phyloP scores from a whole-genome alignment of 2,888 invertebrate species.

The Crioceris asparagi region DNA sequence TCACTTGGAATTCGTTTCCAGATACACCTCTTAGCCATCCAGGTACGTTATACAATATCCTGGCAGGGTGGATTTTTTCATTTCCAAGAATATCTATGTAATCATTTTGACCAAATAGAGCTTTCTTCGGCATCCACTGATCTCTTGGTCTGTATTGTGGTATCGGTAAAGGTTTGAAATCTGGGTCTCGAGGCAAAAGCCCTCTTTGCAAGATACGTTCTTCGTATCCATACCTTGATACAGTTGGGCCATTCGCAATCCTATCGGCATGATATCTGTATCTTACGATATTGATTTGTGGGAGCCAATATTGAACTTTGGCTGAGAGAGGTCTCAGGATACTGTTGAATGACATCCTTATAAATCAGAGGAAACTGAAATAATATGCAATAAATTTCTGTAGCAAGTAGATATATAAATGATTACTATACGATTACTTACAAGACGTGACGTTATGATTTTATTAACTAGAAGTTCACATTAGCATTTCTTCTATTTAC shows the following conservation, averaged over 20 bases:
- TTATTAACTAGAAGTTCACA: too few species aligned
- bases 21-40: slow-evolving; percentile 81
- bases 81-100: slow-evolving; percentile 93
- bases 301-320: too few species aligned
- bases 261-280: slow-evolving; percentile 54
- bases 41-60: slow-evolving; percentile 75
- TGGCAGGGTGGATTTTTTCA: slow-evolving; percentile 69
- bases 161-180: slow-evolving; percentile 45
- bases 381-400: too few species aligned
- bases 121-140: slow-evolving; percentile 64
- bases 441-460: too few species aligned
- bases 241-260: slow-evolving; percentile 45
- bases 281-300: too few species aligned
- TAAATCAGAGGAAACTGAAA: too few species aligned
- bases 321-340: too few species aligned
- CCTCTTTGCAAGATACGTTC: slow-evolving; percentile 59
- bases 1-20: slow-evolving; percentile 74
- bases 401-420: too few species aligned
- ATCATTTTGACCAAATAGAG: slow-evolving; percentile 91
- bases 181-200: slow-evolving; percentile 53
- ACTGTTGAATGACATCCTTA: too few species aligned
- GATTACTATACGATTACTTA: too few species aligned
- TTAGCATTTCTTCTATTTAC: too few species aligned
- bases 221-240: slow-evolving; percentile 60
- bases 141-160: slow-evolving; percentile 65